Conservation (phyloP, 1,140 invertebrate species). For the Penaeus chinensis region DNA sequence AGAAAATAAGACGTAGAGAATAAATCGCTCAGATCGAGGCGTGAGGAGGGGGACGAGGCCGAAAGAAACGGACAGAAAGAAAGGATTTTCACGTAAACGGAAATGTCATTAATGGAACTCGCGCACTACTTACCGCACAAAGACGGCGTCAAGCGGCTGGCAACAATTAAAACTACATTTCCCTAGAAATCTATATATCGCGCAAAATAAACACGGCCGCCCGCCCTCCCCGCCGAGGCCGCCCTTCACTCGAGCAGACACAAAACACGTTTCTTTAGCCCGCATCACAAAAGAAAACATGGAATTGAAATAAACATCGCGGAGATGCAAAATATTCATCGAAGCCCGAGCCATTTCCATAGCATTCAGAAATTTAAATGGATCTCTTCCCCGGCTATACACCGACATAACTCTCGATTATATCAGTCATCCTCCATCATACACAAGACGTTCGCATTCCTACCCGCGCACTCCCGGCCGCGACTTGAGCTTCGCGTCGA, state of each 20-base stretch:
- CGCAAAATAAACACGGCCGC: too few species aligned
- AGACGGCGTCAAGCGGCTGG: too few species aligned
- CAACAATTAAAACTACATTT: too few species aligned
- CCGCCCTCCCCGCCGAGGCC: too few species aligned
- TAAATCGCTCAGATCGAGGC: neutral
- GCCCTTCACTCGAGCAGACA: too few species aligned
- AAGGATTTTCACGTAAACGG: neutral
- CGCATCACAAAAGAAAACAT: conserved; percentile 4
- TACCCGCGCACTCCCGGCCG: conserved; percentile 4
- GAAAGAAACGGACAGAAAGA: conserved; percentile 19
- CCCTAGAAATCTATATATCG: too few species aligned
- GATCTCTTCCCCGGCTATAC: conserved; percentile 56
- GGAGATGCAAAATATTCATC: conserved; percentile 40
- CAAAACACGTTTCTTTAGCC: neutral
- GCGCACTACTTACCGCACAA: neutral
- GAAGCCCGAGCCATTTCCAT: conserved; percentile 47
- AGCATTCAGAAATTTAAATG: conserved; percentile 61
- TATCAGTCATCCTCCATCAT: conserved; percentile 61
- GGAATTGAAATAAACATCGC: conserved; percentile 2
- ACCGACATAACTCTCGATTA: conserved; percentile 57
- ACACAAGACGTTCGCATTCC: conserved; percentile 47
- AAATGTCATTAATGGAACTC: neutral
- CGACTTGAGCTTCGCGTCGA: conserved; percentile 37
- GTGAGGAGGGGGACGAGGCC: neutral
- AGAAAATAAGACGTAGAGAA: neutral